These are phyloP conservation scores for Chrysolina oricalcia DNA, from an alignment of 2,888 invertebrate genomes.

Conservation along the genomic window DNA sequence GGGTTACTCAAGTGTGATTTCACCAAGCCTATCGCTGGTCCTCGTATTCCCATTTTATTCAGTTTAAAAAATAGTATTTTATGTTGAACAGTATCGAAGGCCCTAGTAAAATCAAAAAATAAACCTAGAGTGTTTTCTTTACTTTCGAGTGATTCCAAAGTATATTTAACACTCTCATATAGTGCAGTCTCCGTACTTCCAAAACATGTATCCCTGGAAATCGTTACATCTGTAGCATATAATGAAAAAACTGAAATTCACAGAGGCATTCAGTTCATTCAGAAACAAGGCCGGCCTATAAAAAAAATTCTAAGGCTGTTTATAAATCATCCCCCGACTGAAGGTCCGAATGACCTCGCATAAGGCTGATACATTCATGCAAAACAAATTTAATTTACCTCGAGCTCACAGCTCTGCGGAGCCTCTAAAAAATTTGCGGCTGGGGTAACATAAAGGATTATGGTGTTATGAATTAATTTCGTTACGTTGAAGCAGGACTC, in stretches of 20 bases:
- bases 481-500: background rate
- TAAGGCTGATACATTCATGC: slow-evolving; percentile 19
- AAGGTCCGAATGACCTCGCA: slow-evolving; percentile 26
- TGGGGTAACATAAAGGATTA: background rate
- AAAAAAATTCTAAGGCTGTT: background rate
- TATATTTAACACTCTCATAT: too few relatives aligned
- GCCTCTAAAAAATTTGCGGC: background rate
- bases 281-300: background rate
- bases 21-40: too few relatives aligned
- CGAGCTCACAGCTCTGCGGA: background rate
- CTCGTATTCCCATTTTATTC: too few relatives aligned
- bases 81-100: too few relatives aligned
- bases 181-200: too few relatives aligned
- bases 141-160: too few relatives aligned
- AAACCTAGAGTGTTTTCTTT: too few relatives aligned
- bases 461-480: background rate
- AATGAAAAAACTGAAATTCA: background rate
- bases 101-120: too few relatives aligned
- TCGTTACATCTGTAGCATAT: too few relatives aligned
- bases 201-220: too few relatives aligned
- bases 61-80: too few relatives aligned
- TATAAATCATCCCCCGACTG: background rate
- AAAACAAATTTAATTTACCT: slow-evolving; percentile 35
- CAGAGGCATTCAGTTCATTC: background rate
- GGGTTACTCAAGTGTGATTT: too few relatives aligned